These are phyloP conservation scores for Protomyctophum bolini DNA, from an alignment of 2,113 vertebrate genomes.

Conservation along the genomic window DNA sequence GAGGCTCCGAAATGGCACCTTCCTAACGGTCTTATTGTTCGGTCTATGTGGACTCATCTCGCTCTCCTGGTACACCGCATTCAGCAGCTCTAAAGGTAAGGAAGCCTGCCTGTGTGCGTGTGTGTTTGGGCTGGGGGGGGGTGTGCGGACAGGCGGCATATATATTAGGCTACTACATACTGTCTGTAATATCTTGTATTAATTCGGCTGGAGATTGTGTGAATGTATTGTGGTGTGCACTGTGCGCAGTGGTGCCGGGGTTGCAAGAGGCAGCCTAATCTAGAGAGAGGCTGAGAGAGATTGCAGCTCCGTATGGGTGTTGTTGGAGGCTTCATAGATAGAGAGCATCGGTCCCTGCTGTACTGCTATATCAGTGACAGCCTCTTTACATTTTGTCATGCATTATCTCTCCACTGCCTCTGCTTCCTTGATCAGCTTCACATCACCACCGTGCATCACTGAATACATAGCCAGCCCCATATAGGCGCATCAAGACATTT, in stretches of 20 bases:
- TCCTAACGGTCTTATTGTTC: conserved; percentile 94
- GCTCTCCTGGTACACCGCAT: conserved; percentile 96
- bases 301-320: background rate
- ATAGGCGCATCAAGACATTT: no score
- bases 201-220: background rate
- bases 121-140: no score
- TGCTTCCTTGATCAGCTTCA: background rate
- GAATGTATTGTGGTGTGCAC: background rate
- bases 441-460: background rate
- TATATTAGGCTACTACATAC: no score
- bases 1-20: conserved; percentile 94
- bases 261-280: no score
- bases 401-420: background rate
- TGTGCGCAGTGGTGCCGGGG: background rate
- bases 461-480: no score
- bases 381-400: background rate
- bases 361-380: no score
- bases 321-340: background rate
- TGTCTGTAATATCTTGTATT: background rate
- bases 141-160: no score
- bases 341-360: no score
- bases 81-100: conserved; percentile 95
- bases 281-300: background rate
- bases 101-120: conserved; percentile 2
- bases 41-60: conserved; percentile 93